These are phyloP conservation scores for Gastrophysa polygoni DNA, from an alignment of 2,888 invertebrate genomes.

Conservation along the genomic window DNA sequence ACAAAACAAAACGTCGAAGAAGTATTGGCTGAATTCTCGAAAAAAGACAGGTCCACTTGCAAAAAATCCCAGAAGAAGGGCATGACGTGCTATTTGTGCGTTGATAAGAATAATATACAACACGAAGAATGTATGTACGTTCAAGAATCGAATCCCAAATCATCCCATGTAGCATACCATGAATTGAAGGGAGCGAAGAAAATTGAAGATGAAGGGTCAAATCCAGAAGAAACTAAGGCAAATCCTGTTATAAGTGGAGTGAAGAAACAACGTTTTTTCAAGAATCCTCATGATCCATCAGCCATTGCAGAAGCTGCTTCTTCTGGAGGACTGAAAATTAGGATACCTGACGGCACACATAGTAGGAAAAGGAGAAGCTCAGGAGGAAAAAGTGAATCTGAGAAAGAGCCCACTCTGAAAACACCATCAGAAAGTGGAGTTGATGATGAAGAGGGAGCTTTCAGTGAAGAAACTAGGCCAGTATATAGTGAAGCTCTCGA, in stretches of 20 bases:
- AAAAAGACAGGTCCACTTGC: constrained; percentile 74
- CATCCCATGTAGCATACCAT: constrained; percentile 70
- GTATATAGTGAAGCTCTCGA: constrained; percentile 69
- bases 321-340: constrained; percentile 39
- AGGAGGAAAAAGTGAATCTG: constrained; percentile 39
- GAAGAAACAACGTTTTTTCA: constrained; percentile 37
- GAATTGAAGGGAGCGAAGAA: constrained; percentile 68
- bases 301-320: constrained; percentile 40
- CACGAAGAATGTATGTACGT: constrained; percentile 82
- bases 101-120: constrained; percentile 71
- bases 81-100: constrained; percentile 78
- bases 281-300: constrained; percentile 30
- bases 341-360: constrained; percentile 14
- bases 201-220: constrained; percentile 46
- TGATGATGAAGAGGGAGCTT: constrained; percentile 65
- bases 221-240: constrained; percentile 31
- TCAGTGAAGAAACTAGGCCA: constrained; percentile 70
- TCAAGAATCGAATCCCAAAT: constrained; percentile 70
- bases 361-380: constrained; percentile 31
- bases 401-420: constrained; percentile 52
- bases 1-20: constrained; percentile 71
- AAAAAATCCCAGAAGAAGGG: constrained; percentile 74
- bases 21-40: constrained; percentile 74
- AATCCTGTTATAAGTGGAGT: constrained; percentile 29
- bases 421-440: constrained; percentile 62